These are phyloP conservation scores for Laodelphax striatellus DNA, from an alignment of 1,140 invertebrate species.

Conservation along the genomic window DNA sequence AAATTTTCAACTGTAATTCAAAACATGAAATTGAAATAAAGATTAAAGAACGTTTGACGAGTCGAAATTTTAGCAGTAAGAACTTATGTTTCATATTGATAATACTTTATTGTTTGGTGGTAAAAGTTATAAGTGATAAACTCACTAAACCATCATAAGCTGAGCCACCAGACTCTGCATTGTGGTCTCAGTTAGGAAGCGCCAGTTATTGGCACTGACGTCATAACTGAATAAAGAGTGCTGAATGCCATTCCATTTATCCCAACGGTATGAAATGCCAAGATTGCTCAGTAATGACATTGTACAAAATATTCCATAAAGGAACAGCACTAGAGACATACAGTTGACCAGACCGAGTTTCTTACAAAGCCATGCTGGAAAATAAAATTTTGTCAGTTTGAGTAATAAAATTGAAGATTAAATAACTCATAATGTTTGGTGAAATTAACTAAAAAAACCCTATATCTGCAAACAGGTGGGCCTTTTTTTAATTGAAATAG, in stretches of 20 bases:
- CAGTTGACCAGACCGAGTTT: constrained; percentile 35
- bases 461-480: too few species aligned
- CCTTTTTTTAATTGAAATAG: too few species aligned
- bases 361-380: constrained; percentile 34
- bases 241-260: constrained; percentile 41
- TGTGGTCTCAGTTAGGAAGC: constrained; percentile 33
- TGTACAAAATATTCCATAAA: constrained; percentile 34
- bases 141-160: constrained; percentile 33
- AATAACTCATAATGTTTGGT: too few species aligned
- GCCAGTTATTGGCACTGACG: constrained; percentile 36
- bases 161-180: constrained; percentile 33
- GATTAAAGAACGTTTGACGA: not conserved
- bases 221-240: constrained; percentile 39
- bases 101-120: too few species aligned
- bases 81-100: too few species aligned
- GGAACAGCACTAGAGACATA: constrained; percentile 33
- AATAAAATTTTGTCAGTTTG: not conserved
- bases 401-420: not conserved
- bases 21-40: not conserved
- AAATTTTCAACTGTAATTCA: too few species aligned
- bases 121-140: not conserved
- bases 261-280: constrained; percentile 38
- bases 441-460: too few species aligned
- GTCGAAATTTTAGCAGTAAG: not conserved
- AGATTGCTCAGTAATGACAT: constrained; percentile 37